These are phyloP conservation scores for Germaria angustata DNA, from an alignment of 2,888 invertebrate genomes.

Conservation along the genomic window DNA sequence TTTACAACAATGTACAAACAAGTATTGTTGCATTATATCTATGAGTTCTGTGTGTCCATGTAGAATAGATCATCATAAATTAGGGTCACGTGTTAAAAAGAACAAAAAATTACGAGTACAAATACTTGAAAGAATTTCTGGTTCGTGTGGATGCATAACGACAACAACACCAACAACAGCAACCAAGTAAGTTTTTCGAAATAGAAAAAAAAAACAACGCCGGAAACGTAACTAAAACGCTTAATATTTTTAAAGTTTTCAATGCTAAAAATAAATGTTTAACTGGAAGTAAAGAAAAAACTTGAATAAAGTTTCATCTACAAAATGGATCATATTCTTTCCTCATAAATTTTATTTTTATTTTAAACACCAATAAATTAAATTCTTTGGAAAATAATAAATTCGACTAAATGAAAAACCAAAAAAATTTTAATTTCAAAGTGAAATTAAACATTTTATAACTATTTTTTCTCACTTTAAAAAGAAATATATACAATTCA, in stretches of 20 bases:
- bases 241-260: background rate
- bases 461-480: background rate
- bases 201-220: background rate
- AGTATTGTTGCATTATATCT: constrained; percentile 18
- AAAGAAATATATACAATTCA: constrained; percentile 15
- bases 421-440: constrained; percentile 2
- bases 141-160: constrained; percentile 9
- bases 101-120: constrained; percentile 20
- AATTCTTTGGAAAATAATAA: constrained; percentile 9
- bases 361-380: background rate
- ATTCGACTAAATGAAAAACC: background rate
- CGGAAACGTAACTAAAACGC: constrained; percentile 32
- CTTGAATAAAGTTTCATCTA: background rate
- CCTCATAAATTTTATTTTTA: background rate
- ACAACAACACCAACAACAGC: constrained; percentile 19
- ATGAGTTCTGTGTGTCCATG: constrained; percentile 14
- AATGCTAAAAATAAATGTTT: background rate
- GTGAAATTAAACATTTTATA: background rate
- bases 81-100: constrained; percentile 60
- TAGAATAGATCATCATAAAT: constrained; percentile 62
- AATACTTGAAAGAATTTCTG: background rate
- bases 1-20: constrained; percentile 13
- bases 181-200: constrained; percentile 28
- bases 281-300: background rate
- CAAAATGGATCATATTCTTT: background rate